phyloP scores from a whole-genome alignment of 2,797 vertebrate species.

The Pantherophis vulpinus region DNA sequence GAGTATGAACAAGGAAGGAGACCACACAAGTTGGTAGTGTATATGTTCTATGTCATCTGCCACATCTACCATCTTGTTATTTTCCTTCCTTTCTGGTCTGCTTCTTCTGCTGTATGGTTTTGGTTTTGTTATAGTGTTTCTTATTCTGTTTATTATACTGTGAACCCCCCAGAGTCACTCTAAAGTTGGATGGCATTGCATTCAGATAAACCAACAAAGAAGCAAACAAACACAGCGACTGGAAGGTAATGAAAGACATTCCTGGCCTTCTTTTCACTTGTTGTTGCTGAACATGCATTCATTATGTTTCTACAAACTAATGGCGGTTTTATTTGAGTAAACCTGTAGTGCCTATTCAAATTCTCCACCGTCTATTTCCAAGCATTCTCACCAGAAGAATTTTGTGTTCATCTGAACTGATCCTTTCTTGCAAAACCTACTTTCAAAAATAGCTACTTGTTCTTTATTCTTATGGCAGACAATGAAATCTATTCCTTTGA shows the following conservation, averaged over 20 bases:
- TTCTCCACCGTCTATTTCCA: background rate
- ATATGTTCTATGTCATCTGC: background rate
- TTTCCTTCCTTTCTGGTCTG: background rate
- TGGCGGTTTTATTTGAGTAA: background rate
- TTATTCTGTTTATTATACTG: background rate
- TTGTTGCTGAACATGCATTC: background rate
- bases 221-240: background rate
- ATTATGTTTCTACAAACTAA: background rate
- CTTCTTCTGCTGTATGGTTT: background rate
- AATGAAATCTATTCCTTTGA: background rate
- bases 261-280: background rate
- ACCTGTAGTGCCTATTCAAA: background rate
- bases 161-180: background rate
- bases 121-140: background rate
- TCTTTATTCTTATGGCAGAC: background rate
- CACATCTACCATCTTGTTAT: background rate
- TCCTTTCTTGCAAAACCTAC: background rate
- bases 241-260: background rate
- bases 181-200: background rate
- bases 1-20: background rate
- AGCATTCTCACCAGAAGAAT: background rate
- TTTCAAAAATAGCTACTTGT: background rate
- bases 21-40: background rate
- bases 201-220: background rate
- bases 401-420: background rate